Percentiles rank a stretch among this genome's conserved stretches.
These are phyloP conservation scores for Gastrophryne carolinensis DNA, from an alignment of 2,797 vertebrate species.

Conservation along the genomic window DNA sequence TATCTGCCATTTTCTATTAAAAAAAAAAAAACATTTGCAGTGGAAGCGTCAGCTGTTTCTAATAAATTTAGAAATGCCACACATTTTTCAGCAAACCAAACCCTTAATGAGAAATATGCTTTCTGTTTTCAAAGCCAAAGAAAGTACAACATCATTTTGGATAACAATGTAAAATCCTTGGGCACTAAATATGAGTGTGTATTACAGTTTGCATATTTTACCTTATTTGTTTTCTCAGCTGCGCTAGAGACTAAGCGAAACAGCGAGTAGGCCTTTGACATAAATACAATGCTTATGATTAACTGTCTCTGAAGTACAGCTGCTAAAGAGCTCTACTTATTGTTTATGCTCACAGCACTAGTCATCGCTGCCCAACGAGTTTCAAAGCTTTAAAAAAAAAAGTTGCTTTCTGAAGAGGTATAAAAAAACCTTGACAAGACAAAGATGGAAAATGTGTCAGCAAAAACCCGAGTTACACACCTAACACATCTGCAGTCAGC, in stretches of 20 bases:
- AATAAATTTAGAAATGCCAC: constrained; percentile 68
- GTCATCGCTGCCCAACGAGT: background rate
- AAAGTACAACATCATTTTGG: constrained; percentile 58
- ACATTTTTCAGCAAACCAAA: constrained; percentile 64
- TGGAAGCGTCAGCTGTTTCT: constrained; percentile 67
- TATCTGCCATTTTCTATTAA: constrained; percentile 59
- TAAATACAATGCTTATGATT: constrained; percentile 44
- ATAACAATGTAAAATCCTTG: constrained; percentile 58
- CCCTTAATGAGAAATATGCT: constrained; percentile 59
- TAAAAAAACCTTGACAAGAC: background rate
- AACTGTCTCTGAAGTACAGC: constrained; percentile 48
- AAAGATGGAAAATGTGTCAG: background rate
- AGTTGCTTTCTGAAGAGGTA: background rate
- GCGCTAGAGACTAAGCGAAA: constrained; percentile 26
- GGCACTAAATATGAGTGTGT: constrained; percentile 42
- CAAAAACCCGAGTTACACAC: background rate
- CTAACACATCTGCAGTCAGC: background rate
- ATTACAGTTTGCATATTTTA: constrained; percentile 51
- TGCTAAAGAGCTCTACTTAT: constrained; percentile 26
- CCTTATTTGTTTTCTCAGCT: constrained; percentile 58
- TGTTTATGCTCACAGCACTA: constrained; percentile 29
- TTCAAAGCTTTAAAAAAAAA: constrained; percentile 27
- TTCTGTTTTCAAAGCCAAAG: constrained; percentile 50
- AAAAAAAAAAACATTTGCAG: constrained; percentile 58
- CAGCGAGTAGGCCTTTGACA: constrained; percentile 32